Evolutionary conservation across 2,888 invertebrate species (phyloP), one percentile per base, ranked within the genome.

Genomic region (Harmothoe impar): DNA sequence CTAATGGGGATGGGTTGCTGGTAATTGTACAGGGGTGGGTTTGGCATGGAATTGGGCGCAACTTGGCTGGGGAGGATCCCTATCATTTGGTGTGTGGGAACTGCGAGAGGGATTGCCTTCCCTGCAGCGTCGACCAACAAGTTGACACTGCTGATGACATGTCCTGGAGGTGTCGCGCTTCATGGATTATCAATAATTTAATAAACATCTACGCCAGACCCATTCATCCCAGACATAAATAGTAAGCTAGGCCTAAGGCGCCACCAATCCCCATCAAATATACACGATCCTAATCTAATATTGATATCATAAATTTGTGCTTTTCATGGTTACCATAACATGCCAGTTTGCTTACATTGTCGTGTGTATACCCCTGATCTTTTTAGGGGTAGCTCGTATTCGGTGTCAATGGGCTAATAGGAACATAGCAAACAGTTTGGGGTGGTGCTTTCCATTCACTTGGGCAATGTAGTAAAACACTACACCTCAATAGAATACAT

Each of bases 301-400:
- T 81, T 81, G 81, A 81, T 81, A 81, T 35, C 7, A 81, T 81
- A 81, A 81, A 81, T 81, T 3, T 81, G 81, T 81, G 81, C 81
- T 81, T 81, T 81, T 81, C 81, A 81, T 81, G 81, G 81, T 81
- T 81, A 43, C 81, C 81, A 81, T 33, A 81, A 81, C 81, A 81
- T 81, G 81, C 35, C 81, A 81, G 81, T 35, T 81, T 72, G 72
- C 72, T 72, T 72, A 72, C 72, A 72, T 43, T 43, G 43, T 43
- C 43, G 10, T 43, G 62, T 62, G 23, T n/a, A n/a, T n/a, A n/a
- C 62, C 25, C 3, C 62, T n/a, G 5, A 20, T 62, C 10, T 62
- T 62, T 62, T 62, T 62, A 62, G 5, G 5, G 3, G 10, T 43
- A 43, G 43, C 43, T 43, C 10, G 43, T 43, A 43, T 43, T 43